Evolutionary conservation across 1,140 invertebrate species (phyloP), one percentile per base, ranked within the genome.

Genomic region (Drosophila miranda): DNA sequence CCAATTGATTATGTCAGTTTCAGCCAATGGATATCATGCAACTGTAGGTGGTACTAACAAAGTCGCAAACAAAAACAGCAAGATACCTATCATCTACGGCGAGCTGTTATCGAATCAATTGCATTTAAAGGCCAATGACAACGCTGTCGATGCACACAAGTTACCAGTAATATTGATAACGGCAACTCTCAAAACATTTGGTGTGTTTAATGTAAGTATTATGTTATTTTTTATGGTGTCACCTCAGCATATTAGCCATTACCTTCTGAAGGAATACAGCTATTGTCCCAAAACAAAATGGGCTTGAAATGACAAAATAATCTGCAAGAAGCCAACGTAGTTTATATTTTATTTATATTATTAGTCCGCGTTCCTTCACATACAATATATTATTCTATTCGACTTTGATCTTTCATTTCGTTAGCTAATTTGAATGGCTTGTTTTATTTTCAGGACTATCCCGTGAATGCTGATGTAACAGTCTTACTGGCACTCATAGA

Each of bases 11-110:
- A 95, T 95, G 82, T 95, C 96, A 21, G 94, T 98, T 30, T 96
- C 96, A n/a, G 97, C 97, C 6, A 98, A 97, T 93, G 97, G 97
- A 28, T 97, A 97, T 90, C 97, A 98, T 92, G 93, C 98, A 67
- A 95, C 96, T 45, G 93, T 97, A 13, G 93, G 93, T 52, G 93
- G 94, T 45, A 93, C 95, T 70, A 93, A 95, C 1, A 94, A 94
- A 86, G 91, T 94, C 6, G 66, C 75, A 5, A 95, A 95, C 75
- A 92, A 94, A 62, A 97, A 98, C 78, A 94, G 96, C 53, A 96
- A 96, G 90, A 93, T 98, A 38, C 93, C 95, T 4, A 97, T 96
- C 34, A 92, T 97, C 58, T 94, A 98, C 92, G 98, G 97, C 16
- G 97, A 97, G 91, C 92, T 99, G 48, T 92, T 95, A 50, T 82